A percentile compares a stretch with the other conserved stretches of the same genome.
Evolutionary conservation across 2,113 vertebrate species (phyloP).

Genomic region (Festucalex cinctus): DNA sequence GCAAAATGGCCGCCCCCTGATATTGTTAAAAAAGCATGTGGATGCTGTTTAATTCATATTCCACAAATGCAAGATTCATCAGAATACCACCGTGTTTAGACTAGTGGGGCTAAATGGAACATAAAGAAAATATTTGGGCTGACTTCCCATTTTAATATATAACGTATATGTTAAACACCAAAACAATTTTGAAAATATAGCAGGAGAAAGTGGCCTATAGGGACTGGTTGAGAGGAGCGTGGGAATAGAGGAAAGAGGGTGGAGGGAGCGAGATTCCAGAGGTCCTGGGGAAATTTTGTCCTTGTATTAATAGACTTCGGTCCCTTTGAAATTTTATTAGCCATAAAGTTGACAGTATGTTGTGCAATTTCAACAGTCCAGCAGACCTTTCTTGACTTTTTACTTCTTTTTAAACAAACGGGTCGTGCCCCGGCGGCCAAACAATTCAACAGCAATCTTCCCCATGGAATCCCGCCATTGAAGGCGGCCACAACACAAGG

Average conservation of each 20-base stretch:
- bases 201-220: slow-evolving; percentile 29
- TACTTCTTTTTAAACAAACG: slow-evolving; percentile 66
- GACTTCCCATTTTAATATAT: background rate
- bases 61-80: too few relatives aligned
- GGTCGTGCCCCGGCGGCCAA: slow-evolving; percentile 46
- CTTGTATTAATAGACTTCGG: slow-evolving; percentile 83
- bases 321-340: slow-evolving; percentile 93
- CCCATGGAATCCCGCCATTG: slow-evolving; percentile 28
- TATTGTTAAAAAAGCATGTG: too few relatives aligned
- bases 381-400: slow-evolving; percentile 53
- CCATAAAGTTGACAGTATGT: slow-evolving; percentile 86
- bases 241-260: slow-evolving; percentile 70
- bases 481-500: slow-evolving; percentile 51
- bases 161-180: slow-evolving; percentile 26
- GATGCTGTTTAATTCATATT: too few relatives aligned
- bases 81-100: too few relatives aligned
- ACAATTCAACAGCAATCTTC: slow-evolving; percentile 58
- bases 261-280: slow-evolving; percentile 77
- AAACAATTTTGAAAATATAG: slow-evolving; percentile 36
- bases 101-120: too few relatives aligned
- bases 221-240: slow-evolving; percentile 60
- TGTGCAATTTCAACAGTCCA: slow-evolving; percentile 71
- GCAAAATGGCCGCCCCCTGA: too few relatives aligned
- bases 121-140: too few relatives aligned
- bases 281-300: slow-evolving; percentile 77